Percentiles rank a stretch among this genome's conserved stretches.
Evolutionary conservation across 2,888 invertebrate genomes (phyloP).

Genomic region (Agelastica alni): DNA sequence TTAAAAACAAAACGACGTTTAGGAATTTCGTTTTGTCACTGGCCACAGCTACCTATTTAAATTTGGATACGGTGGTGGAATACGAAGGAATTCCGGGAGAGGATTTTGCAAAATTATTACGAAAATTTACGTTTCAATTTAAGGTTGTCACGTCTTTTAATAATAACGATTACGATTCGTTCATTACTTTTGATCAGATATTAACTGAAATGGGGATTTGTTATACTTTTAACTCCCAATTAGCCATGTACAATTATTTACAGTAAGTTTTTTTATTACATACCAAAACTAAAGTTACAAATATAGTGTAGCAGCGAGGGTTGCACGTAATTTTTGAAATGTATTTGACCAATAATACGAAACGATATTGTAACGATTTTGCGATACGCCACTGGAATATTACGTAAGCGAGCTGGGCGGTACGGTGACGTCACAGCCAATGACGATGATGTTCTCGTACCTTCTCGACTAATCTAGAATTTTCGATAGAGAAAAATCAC

Average conservation of each 20-base stretch:
- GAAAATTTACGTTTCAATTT: slow-evolving; percentile 56
- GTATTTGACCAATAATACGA: too few relatives aligned
- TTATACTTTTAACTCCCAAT: slow-evolving; percentile 69
- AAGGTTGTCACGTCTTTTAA: slow-evolving; percentile 56
- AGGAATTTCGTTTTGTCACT: slow-evolving; percentile 63
- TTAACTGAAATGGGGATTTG: slow-evolving; percentile 73
- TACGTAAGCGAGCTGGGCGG: too few relatives aligned
- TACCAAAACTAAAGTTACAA: too few relatives aligned
- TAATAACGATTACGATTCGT: slow-evolving; percentile 44
- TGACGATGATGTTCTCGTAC: too few relatives aligned
- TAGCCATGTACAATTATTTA: slow-evolving; percentile 65
- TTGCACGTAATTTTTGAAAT: too few relatives aligned
- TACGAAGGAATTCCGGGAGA: slow-evolving; percentile 62
- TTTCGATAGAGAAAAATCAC: too few relatives aligned
- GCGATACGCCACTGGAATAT: too few relatives aligned
- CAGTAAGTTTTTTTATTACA: too few relatives aligned
- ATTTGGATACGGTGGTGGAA: slow-evolving; percentile 62
- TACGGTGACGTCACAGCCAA: too few relatives aligned
- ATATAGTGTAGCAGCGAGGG: too few relatives aligned
- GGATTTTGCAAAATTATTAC: slow-evolving; percentile 62
- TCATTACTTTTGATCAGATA: slow-evolving; percentile 59
- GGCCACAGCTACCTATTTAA: slow-evolving; percentile 64
- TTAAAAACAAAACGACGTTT: slow-evolving; percentile 60
- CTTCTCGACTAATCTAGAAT: too few relatives aligned
- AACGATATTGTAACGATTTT: too few relatives aligned